Evolutionary conservation across 2,113 vertebrate species (phyloP).

Genomic region (Mustelus asterias): DNA sequence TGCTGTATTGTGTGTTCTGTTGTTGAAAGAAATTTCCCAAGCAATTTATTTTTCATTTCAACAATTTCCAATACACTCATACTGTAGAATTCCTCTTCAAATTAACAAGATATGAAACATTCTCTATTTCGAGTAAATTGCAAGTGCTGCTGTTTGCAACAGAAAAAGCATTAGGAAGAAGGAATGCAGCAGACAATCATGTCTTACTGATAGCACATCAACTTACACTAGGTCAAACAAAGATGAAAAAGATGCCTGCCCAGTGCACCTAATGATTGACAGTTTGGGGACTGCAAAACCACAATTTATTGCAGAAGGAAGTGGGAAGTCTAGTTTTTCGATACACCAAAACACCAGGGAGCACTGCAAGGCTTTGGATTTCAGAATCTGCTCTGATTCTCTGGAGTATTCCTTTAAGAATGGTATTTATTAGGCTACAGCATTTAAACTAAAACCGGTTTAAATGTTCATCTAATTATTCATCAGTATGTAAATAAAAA

Average conservation of each 20-base stretch:
- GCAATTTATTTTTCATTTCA: not conserved
- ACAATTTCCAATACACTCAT: not conserved
- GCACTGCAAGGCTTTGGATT: not conserved
- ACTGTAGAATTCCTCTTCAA: not conserved
- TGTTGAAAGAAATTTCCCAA: not conserved
- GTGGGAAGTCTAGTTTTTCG: not conserved
- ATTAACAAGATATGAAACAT: not conserved
- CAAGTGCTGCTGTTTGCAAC: not conserved
- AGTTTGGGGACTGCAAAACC: not conserved
- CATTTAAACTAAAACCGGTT: not conserved
- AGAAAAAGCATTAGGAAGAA: not conserved
- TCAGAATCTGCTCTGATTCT: not conserved
- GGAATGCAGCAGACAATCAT: not conserved
- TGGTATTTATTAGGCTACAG: not conserved
- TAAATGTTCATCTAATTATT: not conserved
- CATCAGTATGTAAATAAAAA: not conserved
- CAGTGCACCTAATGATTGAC: not conserved
- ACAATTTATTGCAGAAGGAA: not conserved
- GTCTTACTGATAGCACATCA: constrained; percentile 8
- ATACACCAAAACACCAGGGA: not conserved
- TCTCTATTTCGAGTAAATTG: not conserved
- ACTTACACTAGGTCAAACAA: not conserved
- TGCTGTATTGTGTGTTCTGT: not conserved
- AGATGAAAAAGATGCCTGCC: not conserved
- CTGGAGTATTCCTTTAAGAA: constrained; percentile 3